Conservation (phyloP, 1,140 invertebrate genomes). For the Fopius arisanus region DNA sequence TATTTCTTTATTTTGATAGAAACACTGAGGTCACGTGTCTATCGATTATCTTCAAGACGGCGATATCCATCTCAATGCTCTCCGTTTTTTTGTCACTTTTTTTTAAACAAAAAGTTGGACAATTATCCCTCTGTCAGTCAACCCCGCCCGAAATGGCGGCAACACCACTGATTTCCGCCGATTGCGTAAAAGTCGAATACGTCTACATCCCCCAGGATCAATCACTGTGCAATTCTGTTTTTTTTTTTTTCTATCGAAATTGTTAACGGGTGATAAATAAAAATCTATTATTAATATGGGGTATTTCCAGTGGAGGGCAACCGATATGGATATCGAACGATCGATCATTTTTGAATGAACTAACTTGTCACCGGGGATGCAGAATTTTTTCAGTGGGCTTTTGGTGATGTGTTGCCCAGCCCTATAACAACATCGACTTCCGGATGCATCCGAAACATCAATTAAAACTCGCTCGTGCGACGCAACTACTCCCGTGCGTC, state of each 20-base stretch:
- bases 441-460: constrained; percentile 50
- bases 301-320: neutral
- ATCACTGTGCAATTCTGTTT: neutral
- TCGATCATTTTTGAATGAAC: neutral
- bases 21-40: neutral
- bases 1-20: neutral
- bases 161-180: neutral
- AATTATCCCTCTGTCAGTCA: constrained; percentile 33
- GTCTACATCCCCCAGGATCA: neutral
- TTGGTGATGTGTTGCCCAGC: neutral
- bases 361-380: neutral
- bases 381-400: neutral
- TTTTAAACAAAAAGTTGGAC: constrained; percentile 18
- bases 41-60: neutral
- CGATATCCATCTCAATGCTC: neutral
- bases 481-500: constrained; percentile 46
- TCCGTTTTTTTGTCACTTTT: neutral
- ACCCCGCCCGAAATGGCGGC: constrained; percentile 4
- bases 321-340: neutral
- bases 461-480: constrained; percentile 58
- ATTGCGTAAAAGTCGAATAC: constrained; percentile 6
- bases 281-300: neutral
- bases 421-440: neutral
- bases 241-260: too few species aligned
- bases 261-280: neutral